Base-by-base conservation (phyloP, 2,888 invertebrate genomes). In the Bursaphelenchus okinawaensis region DNA sequence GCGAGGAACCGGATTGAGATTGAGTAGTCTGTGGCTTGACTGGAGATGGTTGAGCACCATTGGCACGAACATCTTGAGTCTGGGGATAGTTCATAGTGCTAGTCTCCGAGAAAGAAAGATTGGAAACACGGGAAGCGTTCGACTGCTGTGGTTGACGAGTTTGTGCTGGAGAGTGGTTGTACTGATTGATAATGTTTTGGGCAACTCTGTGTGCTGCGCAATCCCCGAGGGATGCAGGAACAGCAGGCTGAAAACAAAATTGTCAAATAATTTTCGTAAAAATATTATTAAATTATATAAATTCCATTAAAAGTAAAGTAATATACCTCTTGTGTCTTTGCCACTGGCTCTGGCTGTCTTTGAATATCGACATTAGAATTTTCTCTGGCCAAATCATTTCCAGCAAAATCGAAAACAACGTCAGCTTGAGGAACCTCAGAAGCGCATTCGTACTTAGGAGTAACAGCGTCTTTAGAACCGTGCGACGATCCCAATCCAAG, bases 401-500 rank as follows among this genome's bases (percentile, higher is more conserved):
- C 40, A 40, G 40, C 40, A 4, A 40, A 40, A 40, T 40, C 40
- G n/a, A 40, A 40, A 3, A 40, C 40, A 12, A 40, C 40, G 16
- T 40, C 40, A n/a, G n/a, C n/a, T 40, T 40, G 12, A n/a, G 40
- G n/a, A 4, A 40, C 40, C 12, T 40, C 40, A 40, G 40, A 40
- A 12, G n/a, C 40, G 6, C 40, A 40, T 40, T 40, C 40, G 6
- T 16, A 40, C n/a, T 40, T 40, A n/a, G 40, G 40, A 40, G 40
- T 40, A 16, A 4, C 40, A 40, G n/a, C 40, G 1, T 16, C 40
- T n/a, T n/a, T n/a, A n/a, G n/a, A n/a, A n/a, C n/a, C n/a, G n/a
- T n/a, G n/a, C 2, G 40, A 40, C 40, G 40, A 40, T 16, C 51
- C 72, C 23, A 78, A 73, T 55, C 78, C 78, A 20, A 78, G 71